A percentile compares a stretch with the other conserved stretches of the same genome.
Conservation (phyloP, 2,797 vertebrate species). For the Sciurus carolinensis region DNA sequence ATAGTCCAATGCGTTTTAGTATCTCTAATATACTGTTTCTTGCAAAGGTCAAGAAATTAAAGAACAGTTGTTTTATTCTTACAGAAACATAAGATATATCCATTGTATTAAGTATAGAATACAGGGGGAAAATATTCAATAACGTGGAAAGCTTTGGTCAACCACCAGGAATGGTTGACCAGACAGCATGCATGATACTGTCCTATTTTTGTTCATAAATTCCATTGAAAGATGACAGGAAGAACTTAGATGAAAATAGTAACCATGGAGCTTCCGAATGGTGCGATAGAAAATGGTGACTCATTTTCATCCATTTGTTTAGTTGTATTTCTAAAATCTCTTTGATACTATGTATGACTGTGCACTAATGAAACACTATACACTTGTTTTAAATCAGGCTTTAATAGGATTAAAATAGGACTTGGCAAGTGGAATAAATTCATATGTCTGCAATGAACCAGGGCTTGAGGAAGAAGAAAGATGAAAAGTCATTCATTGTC, state of each 20-base stretch:
- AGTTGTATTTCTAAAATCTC: conserved; percentile 31
- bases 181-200: background rate
- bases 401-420: background rate
- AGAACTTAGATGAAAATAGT: background rate
- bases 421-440: background rate
- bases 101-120: background rate
- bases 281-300: background rate
- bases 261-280: background rate
- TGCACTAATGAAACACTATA: background rate
- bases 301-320: background rate
- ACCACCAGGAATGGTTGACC: background rate
- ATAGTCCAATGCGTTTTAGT: too few relatives aligned
- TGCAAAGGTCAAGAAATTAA: too few relatives aligned
- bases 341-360: background rate
- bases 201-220: conserved; percentile 38
- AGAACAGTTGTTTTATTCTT: too few relatives aligned
- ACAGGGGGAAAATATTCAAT: background rate
- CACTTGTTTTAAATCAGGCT: background rate
- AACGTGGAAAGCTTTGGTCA: background rate
- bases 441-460: background rate
- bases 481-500: background rate
- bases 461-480: background rate
- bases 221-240: background rate
- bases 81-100: too few relatives aligned
- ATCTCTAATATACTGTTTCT: too few relatives aligned